These are phyloP conservation scores for Chunga burmeisteri DNA, from an alignment of 2,113 vertebrate genomes.

Conservation along the genomic window DNA sequence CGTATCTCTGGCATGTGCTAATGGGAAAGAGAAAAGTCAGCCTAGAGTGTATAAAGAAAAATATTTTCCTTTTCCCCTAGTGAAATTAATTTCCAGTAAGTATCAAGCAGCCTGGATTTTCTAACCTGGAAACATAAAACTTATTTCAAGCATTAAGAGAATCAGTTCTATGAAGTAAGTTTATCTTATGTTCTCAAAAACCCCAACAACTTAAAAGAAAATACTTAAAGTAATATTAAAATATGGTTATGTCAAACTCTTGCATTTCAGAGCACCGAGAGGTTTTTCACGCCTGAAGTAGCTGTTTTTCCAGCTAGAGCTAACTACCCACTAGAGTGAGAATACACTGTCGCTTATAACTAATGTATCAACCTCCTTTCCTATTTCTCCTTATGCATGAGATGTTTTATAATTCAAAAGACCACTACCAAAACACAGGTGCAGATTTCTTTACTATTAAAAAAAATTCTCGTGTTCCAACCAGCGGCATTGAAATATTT, in stretches of 20 bases:
- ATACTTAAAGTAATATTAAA: neutral
- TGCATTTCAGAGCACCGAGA: neutral
- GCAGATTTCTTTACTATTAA: neutral
- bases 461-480: neutral
- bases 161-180: neutral
- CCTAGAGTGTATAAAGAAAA: neutral
- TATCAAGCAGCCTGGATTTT: neutral
- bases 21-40: neutral
- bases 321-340: neutral
- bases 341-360: neutral
- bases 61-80: neutral
- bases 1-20: neutral
- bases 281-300: neutral
- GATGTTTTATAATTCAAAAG: neutral
- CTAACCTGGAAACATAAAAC: neutral
- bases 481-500: neutral
- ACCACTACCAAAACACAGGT: neutral
- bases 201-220: neutral
- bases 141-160: neutral
- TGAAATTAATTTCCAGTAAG: neutral
- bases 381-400: neutral
- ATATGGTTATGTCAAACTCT: neutral
- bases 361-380: neutral
- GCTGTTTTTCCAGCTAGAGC: neutral
- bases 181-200: neutral